These are phyloP conservation scores for Patella depressa DNA, from an alignment of 2,888 invertebrate species.

Conservation along the genomic window DNA sequence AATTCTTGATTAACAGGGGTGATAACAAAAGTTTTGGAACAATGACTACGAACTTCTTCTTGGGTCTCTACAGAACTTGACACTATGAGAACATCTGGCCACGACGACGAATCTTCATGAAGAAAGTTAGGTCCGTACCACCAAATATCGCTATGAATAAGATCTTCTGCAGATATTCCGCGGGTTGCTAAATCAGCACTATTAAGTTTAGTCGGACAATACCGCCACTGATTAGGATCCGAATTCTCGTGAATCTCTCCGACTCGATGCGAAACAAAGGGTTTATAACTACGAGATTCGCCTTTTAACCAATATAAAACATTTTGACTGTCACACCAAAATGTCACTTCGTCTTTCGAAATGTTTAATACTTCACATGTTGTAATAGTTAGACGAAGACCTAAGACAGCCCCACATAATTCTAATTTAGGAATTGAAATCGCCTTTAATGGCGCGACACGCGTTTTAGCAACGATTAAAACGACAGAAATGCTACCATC, in stretches of 20 bases:
- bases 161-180: constrained; percentile 13
- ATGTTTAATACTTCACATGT: constrained; percentile 17
- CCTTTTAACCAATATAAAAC: constrained; percentile 26
- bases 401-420: no score
- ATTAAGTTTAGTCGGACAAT: constrained; percentile 24
- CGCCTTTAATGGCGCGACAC: constrained; percentile 13
- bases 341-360: constrained; percentile 5
- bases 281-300: constrained; percentile 19
- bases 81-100: no score
- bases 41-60: no score
- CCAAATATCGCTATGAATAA: constrained; percentile 19
- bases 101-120: no score
- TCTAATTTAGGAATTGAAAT: constrained; percentile 12
- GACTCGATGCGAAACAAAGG: constrained; percentile 26
- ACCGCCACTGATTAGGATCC: constrained; percentile 25
- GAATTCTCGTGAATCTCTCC: constrained; percentile 26
- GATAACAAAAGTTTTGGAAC: not conserved
- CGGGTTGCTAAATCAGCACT: constrained; percentile 27
- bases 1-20: not conserved
- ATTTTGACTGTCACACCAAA: constrained; percentile 30
- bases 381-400: not conserved
- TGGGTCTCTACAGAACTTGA: no score
- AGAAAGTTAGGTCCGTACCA: constrained; percentile 20
- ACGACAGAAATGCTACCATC: constrained; percentile 9
- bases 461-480: constrained; percentile 8